phyloP scores from a whole-genome alignment of 2,888 invertebrate genomes.

The Aphelenchoides bicaudatus region DNA sequence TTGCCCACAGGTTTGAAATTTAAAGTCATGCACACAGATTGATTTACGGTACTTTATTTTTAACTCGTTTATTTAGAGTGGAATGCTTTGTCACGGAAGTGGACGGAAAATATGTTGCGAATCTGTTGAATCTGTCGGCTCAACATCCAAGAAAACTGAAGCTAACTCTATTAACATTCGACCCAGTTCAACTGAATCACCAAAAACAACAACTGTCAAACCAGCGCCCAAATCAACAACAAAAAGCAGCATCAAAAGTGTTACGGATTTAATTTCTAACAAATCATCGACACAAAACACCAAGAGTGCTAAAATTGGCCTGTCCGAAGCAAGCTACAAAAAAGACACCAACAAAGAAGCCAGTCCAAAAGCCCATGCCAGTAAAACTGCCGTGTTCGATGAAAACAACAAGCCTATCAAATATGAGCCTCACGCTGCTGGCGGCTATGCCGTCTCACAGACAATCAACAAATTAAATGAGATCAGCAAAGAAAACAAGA shows the following conservation, averaged over 20 bases:
- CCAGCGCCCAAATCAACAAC: neutral
- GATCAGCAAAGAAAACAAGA: conserved; percentile 29
- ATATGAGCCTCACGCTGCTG: conserved; percentile 28
- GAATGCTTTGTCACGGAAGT: conserved; percentile 45
- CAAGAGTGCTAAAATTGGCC: neutral
- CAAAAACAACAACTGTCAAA: neutral
- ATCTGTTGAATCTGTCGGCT: conserved; percentile 14
- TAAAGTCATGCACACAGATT: neutral
- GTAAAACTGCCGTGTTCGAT: too few species aligned
- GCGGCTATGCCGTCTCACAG: conserved; percentile 32
- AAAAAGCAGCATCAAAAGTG: neutral
- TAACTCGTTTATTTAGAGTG: conserved; percentile 29
- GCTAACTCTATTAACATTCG: neutral
- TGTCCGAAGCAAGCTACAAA: neutral
- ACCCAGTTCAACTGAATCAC: neutral
- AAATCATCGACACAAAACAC: neutral
- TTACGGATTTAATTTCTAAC: neutral
- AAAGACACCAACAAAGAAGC: neutral
- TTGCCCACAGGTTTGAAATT: conserved; percentile 42
- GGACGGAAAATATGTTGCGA: conserved; percentile 51
- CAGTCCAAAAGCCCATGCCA: conserved; percentile 1
- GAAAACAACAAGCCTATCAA: conserved; percentile 18
- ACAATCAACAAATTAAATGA: conserved; percentile 20
- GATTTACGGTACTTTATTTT: neutral
- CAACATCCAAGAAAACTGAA: neutral